Conservation (phyloP, 2,888 invertebrate genomes). For the Anaspis maculata region DNA sequence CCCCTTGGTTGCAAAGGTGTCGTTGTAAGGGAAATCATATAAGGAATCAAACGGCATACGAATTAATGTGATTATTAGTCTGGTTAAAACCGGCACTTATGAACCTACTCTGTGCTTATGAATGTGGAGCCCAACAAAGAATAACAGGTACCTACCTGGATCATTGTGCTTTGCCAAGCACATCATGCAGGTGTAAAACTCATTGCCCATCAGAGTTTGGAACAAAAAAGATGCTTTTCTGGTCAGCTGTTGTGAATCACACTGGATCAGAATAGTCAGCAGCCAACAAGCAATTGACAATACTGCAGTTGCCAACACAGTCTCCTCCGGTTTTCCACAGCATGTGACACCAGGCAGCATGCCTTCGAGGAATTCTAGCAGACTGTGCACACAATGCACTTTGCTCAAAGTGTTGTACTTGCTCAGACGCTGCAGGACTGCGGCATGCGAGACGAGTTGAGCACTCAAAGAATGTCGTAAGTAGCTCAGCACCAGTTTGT, state of each 20-base stretch:
- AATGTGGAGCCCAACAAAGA: too few species aligned
- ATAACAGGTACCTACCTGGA: constrained; percentile 50
- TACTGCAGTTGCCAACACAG: constrained; percentile 74
- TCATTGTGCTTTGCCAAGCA: constrained; percentile 77
- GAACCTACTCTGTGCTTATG: too few species aligned
- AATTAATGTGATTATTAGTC: too few species aligned
- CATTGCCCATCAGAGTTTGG: constrained; percentile 51
- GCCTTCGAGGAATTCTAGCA: constrained; percentile 77
- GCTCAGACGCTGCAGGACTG: constrained; percentile 78
- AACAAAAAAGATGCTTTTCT: constrained; percentile 58
- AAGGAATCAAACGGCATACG: too few species aligned
- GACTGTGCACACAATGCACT: constrained; percentile 77
- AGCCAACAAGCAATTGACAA: constrained; percentile 76
- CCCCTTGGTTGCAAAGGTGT: too few species aligned
- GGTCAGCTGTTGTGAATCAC: constrained; percentile 44
- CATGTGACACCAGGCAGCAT: constrained; percentile 54
- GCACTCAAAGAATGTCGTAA: constrained; percentile 85
- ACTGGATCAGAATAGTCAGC: constrained; percentile 60
- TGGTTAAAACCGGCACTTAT: too few species aligned
- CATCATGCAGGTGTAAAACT: constrained; percentile 74
- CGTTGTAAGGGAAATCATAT: too few species aligned
- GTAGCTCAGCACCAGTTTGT: constrained; percentile 84
- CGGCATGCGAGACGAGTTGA: constrained; percentile 84
- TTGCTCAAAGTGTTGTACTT: constrained; percentile 77
- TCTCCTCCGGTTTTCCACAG: constrained; percentile 81